A percentile compares a stretch with the other conserved stretches of the same genome.
These are phyloP conservation scores for Diphyllodes magnificus DNA, from an alignment of 2,113 vertebrate species.

Conservation along the genomic window DNA sequence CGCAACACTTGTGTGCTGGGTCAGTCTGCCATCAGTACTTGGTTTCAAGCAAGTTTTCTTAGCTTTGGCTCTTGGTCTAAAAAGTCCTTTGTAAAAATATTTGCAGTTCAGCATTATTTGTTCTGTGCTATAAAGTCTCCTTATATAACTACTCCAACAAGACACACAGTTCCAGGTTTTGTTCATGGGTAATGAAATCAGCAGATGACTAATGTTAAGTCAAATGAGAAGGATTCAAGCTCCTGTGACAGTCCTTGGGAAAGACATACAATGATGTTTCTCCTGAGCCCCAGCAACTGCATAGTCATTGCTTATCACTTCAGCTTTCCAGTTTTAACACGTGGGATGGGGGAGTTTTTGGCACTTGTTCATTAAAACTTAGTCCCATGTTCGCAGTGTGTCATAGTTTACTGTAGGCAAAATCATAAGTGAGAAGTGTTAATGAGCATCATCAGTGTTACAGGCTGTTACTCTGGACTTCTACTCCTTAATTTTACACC, in stretches of 20 bases:
- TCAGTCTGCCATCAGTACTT: neutral
- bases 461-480: neutral
- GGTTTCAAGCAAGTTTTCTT: neutral
- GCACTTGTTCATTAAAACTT: neutral
- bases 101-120: neutral
- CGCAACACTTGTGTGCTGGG: accelerated
- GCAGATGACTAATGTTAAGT: neutral
- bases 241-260: neutral
- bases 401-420: neutral
- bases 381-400: neutral
- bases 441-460: neutral
- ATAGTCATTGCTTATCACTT: neutral
- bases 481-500: neutral
- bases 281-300: neutral
- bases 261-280: neutral
- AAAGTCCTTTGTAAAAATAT: neutral
- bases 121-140: neutral
- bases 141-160: neutral
- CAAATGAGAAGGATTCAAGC: neutral
- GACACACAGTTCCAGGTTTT: neutral
- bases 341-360: neutral
- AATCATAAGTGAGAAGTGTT: neutral
- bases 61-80: neutral
- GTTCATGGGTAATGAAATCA: neutral
- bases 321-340: neutral